A percentile compares a stretch with the other conserved stretches of the same genome.
Evolutionary conservation across 2,113 vertebrate genomes (phyloP).

Genomic region (Gymnarchus niloticus): DNA sequence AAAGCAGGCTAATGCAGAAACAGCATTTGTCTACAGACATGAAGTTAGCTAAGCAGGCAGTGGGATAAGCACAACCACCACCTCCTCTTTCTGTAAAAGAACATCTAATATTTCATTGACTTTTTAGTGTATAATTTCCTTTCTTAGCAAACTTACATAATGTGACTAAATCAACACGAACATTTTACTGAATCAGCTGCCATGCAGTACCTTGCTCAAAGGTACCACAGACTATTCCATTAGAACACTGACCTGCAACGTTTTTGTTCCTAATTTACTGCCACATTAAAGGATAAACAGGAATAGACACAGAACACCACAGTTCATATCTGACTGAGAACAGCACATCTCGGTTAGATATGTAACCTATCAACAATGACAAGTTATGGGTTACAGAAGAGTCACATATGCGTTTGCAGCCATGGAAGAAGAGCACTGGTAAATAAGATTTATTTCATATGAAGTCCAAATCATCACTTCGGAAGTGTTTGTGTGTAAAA

Average conservation of each 20-base stretch:
- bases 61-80: background rate
- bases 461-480: background rate
- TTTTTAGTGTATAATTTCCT: background rate
- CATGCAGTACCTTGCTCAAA: background rate
- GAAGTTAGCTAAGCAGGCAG: constrained; percentile 58
- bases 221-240: background rate
- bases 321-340: background rate
- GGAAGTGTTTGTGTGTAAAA: background rate
- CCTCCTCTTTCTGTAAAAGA: background rate
- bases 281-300: background rate
- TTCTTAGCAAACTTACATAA: background rate
- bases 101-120: background rate
- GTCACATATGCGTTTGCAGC: background rate
- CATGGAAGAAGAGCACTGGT: background rate
- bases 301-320: background rate
- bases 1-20: constrained; percentile 64
- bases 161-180: constrained; percentile 24
- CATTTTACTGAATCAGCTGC: background rate
- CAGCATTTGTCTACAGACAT: constrained; percentile 58
- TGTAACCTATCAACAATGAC: constrained; percentile 8
- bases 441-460: background rate
- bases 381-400: background rate
- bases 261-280: background rate
- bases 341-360: background rate
- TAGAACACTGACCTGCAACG: background rate